Evolutionary conservation across 37 sponge, comb jelly and placozoan genomes (phyloP).

Genomic region (Beroe ovata): DNA sequence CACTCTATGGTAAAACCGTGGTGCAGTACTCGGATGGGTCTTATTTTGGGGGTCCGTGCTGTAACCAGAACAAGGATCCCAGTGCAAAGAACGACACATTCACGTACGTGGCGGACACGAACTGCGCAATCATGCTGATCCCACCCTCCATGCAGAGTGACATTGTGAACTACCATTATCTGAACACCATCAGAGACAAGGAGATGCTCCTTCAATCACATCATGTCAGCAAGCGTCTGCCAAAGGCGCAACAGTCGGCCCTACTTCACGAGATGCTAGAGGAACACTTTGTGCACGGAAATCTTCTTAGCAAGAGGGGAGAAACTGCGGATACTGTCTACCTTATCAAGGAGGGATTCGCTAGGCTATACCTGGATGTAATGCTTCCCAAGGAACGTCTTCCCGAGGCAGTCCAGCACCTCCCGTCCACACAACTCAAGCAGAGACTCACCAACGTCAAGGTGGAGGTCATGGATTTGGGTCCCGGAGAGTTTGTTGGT

Average conservation of each 20-base stretch:
- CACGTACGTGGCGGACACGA: slow-evolving; percentile 7
- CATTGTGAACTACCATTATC: slow-evolving; percentile 43
- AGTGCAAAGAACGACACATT: neutral
- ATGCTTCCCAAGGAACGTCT: neutral
- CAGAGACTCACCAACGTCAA: neutral
- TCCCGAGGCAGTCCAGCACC: slow-evolving; percentile 65
- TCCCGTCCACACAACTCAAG: neutral
- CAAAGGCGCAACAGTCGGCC: slow-evolving; percentile 8
- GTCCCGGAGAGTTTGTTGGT: slow-evolving; percentile 54
- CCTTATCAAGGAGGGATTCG: slow-evolving; percentile 34
- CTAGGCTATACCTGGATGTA: slow-evolving; percentile 39
- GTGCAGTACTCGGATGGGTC: slow-evolving; percentile 55
- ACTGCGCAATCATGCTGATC: neutral
- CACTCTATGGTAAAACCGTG: slow-evolving; percentile 18
- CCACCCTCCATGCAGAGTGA: neutral
- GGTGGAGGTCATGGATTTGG: slow-evolving; percentile 21
- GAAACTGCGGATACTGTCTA: slow-evolving; percentile 26
- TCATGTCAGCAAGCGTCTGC: slow-evolving; percentile 2
- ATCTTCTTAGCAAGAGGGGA: slow-evolving; percentile 1
- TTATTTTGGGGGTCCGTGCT: slow-evolving; percentile 28
- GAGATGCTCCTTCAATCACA: slow-evolving; percentile 11
- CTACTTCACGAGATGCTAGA: slow-evolving; percentile 65
- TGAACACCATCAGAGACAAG: slow-evolving; percentile 53
- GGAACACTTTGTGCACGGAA: slow-evolving; percentile 43
- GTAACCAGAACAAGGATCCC: neutral